Evolutionary conservation across 2,113 vertebrate genomes (phyloP).

Genomic region (crab-eating macaque (Macaca fascicularis)): T2T-MFA8v1.1 NC_088375.1:70195501-70196000

Average conservation of each 20-base stretch:
- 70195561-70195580: not conserved
- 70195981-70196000: not conserved
- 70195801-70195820: not conserved
- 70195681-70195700: not conserved
- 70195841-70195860: fast-evolving
- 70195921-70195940: not conserved
- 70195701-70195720: not conserved
- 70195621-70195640: fast-evolving
- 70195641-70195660: not conserved
- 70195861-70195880: not conserved
- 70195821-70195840: not conserved
- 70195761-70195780: not conserved
- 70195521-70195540: not conserved
- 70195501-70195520: not conserved
- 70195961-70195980: not conserved
- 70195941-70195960: fast-evolving
- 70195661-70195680: too few species aligned
- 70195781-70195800: too few species aligned
- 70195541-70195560: fast-evolving
- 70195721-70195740: not conserved
- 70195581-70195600: fast-evolving
- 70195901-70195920: not conserved
- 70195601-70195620: not conserved
- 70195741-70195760: not conserved
- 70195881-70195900: not conserved